phyloP scores from a whole-genome alignment of 2,113 vertebrate species.

The Agapornis roseicollis region DNA sequence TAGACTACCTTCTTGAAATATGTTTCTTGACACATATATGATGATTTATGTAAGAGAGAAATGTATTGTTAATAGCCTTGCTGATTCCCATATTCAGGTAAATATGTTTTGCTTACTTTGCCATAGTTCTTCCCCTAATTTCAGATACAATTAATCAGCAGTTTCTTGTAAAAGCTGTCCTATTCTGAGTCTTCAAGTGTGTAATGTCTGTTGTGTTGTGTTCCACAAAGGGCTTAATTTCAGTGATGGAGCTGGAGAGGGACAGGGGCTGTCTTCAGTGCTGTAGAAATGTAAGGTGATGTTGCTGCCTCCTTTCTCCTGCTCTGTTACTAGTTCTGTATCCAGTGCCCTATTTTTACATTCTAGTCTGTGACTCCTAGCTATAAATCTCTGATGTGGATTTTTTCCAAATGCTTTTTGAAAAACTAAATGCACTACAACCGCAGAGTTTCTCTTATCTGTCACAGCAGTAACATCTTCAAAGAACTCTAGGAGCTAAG shows the following conservation, averaged over 20 bases:
- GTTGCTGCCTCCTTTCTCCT: background rate
- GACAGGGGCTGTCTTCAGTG: rapidly evolving
- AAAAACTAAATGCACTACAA: background rate
- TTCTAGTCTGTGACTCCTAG: background rate
- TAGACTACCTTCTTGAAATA: background rate
- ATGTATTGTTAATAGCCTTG: background rate
- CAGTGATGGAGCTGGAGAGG: background rate
- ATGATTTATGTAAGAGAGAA: background rate
- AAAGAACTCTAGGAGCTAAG: background rate
- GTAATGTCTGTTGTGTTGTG: background rate
- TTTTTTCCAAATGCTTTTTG: background rate
- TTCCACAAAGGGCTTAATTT: background rate
- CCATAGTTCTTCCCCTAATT: background rate
- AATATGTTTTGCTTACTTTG: background rate
- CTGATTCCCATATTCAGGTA: background rate
- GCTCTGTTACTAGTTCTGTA: background rate
- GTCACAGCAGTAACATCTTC: background rate
- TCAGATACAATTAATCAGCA: slow-evolving; percentile 1
- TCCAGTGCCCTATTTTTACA: background rate
- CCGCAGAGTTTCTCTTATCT: background rate
- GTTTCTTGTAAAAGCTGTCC: background rate
- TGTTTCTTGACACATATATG: background rate
- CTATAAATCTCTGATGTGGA: background rate
- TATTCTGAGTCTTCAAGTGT: background rate
- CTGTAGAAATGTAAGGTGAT: rapidly evolving